phyloP scores from a whole-genome alignment of 1,140 invertebrate genomes.

The Drosophila suzukii region DNA sequence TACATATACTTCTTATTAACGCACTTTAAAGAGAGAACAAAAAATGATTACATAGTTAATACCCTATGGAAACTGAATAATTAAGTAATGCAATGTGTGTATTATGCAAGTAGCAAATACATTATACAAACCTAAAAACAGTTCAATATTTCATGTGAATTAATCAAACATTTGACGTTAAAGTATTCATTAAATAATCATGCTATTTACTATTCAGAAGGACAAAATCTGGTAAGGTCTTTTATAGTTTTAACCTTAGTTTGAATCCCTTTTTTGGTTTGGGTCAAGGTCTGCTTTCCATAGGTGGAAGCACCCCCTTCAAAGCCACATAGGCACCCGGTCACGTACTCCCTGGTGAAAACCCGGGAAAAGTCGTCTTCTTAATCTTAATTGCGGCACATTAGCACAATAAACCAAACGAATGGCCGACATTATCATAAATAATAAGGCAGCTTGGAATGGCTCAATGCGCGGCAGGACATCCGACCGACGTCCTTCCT shows the following conservation, averaged over 20 bases:
- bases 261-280: neutral
- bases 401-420: conserved; percentile 83
- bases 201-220: neutral
- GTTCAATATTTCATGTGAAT: too few relatives aligned
- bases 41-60: neutral
- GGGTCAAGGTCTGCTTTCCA: neutral
- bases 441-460: conserved; percentile 70
- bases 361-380: conserved; percentile 74
- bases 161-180: too few relatives aligned
- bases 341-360: conserved; percentile 26
- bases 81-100: too few relatives aligned
- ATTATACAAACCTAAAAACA: too few relatives aligned
- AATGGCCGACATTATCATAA: conserved; percentile 83
- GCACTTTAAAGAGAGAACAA: neutral
- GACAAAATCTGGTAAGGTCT: too few relatives aligned
- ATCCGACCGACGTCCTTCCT: conserved; percentile 58
- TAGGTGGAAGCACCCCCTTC: neutral
- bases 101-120: too few relatives aligned
- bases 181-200: neutral
- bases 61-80: too few relatives aligned
- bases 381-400: conserved; percentile 83
- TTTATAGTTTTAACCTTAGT: neutral
- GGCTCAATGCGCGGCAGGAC: conserved; percentile 77
- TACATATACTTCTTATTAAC: too few relatives aligned
- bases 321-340: conserved; percentile 13